phyloP scores from a whole-genome alignment of 92 coral and sea anemone species.

The Isaurus tuberculatus region DNA sequence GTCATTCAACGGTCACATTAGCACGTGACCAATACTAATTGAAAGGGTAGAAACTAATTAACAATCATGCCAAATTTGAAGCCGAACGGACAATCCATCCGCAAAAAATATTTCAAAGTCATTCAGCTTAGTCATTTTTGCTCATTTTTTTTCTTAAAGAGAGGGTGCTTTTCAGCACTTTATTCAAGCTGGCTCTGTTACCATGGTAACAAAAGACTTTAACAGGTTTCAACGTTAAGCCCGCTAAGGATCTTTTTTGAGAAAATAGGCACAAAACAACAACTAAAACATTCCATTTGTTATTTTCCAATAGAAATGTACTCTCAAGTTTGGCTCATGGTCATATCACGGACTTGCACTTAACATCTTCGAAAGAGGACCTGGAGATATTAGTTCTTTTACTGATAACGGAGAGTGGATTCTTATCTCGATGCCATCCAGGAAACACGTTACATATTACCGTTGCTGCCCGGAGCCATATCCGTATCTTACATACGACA shows the following conservation, averaged over 20 bases:
- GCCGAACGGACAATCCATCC: too few species aligned
- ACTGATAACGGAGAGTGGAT: conserved; percentile 91
- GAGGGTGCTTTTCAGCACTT: too few species aligned
- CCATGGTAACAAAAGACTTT: too few species aligned
- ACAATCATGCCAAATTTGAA: too few species aligned
- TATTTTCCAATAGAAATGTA: conserved; percentile 71
- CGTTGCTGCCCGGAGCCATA: conserved; percentile 92
- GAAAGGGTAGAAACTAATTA: too few species aligned
- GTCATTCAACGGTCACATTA: too few species aligned
- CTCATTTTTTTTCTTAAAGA: too few species aligned
- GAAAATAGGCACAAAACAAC: background rate
- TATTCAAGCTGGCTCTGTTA: too few species aligned
- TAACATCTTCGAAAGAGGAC: conserved; percentile 79
- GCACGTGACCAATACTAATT: too few species aligned
- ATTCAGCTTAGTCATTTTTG: too few species aligned
- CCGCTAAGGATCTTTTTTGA: background rate
- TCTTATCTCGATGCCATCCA: conserved; percentile 79
- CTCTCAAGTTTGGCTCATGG: conserved; percentile 93
- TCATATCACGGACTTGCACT: conserved; percentile 84
- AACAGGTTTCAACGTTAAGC: background rate
- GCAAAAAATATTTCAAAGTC: too few species aligned
- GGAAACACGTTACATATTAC: conserved; percentile 75
- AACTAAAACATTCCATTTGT: background rate
- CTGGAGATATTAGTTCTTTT: conserved; percentile 80
- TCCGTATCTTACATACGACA: conserved; percentile 77